Conservation (phyloP, 2,113 vertebrate genomes). For the Megaceryle maxima region DNA sequence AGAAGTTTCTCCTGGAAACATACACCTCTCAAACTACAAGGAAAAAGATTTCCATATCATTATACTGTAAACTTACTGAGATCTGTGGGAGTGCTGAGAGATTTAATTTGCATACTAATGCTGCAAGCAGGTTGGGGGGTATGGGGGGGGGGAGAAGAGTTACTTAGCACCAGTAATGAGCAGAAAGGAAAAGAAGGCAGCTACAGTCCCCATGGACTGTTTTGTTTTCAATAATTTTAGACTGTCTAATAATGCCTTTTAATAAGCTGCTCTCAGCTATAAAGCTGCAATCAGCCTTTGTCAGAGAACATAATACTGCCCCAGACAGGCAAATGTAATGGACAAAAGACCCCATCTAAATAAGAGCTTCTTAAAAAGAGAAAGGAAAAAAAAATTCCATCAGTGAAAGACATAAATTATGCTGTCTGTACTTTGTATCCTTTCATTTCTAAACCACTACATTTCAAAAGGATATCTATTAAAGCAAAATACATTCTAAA, state of each 20-base stretch:
- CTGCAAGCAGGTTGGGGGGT: constrained; percentile 9
- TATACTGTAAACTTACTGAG: not conserved
- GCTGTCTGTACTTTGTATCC: not conserved
- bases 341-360: not conserved
- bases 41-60: not conserved
- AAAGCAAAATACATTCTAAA: not conserved
- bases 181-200: constrained; percentile 8
- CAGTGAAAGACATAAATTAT: not conserved
- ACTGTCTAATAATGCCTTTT: constrained; percentile 20
- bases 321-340: not conserved
- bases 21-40: not conserved
- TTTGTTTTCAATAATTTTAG: constrained; percentile 64
- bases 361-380: not conserved
- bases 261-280: constrained; percentile 26
- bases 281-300: constrained; percentile 35
- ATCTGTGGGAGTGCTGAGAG: constrained; percentile 14
- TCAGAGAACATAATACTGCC: constrained; percentile 19
- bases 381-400: not conserved
- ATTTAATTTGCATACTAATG: constrained; percentile 62
- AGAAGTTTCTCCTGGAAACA: constrained; percentile 19
- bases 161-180: constrained; percentile 55
- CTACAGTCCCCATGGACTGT: constrained; percentile 17
- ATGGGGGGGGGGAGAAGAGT: not conserved
- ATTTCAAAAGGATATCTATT: not conserved
- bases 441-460: not conserved